Base-by-base conservation (phyloP, 2,888 invertebrate species). In the Thereva nobilitata region DNA sequence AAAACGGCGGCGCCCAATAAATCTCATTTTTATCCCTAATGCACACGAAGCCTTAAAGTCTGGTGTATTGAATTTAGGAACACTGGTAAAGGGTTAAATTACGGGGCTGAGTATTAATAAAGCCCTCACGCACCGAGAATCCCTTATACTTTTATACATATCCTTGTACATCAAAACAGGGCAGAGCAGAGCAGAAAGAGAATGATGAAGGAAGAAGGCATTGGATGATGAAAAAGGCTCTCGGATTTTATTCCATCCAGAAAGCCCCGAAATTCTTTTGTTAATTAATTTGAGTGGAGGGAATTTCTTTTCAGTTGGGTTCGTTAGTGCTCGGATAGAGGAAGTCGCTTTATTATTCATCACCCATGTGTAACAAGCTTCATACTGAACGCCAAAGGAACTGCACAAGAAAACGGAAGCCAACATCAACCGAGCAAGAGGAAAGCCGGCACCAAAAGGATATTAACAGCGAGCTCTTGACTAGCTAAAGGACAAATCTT, bases 21-120 rank as follows among this genome's bases (percentile, higher is more conserved):
- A 68, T 68, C 63, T 68, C 54, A 66, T 68, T 68, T 68, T 68
- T 68, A 68, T 68, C 68, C 68, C 68, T 56, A 68, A 68, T 68
- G 56, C 52, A 68, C 55, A 66, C 49, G 42, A 38, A 50, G 53
- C 42, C 61, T 49, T 37, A 6, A 23, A 54, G 55, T 45, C 54
- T 12, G 5, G 47, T 55, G 64, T 45, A 64, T 64, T 54, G 54
- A 55, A 54, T 47, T 35, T 40, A 34, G 55, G 41, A 64, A 34
- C 7, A 44, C 45, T 42, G 54, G 55, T 35, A 68, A 66, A 68
- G 68, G 68, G 68, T 68, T 68, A 56, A 66, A 66, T 68, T 68
- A 64, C 66, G 66, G 63, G 56, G 61, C 40, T 50, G 68, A 56
- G 52, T 56, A 66, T 68, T 68, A 68, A 68, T 68, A 66, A 68